phyloP scores from a whole-genome alignment of 2,888 invertebrate species.

The Drosophila fungiperda region DNA sequence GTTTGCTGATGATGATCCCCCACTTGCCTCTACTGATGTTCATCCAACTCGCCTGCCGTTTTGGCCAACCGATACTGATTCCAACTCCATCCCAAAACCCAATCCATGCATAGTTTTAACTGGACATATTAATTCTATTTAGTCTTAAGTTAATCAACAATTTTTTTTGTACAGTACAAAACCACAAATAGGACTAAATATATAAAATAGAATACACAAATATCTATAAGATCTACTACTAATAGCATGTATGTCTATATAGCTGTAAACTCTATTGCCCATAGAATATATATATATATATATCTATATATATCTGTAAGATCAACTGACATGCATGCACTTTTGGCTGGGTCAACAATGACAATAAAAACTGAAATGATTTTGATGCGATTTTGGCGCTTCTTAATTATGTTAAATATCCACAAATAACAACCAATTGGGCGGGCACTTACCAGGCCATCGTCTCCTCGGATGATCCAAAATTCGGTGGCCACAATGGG shows the following conservation, averaged over 20 bases:
- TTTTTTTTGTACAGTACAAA: conserved; percentile 40
- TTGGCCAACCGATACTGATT: neutral
- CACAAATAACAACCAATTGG: neutral
- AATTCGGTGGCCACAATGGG: too few species aligned
- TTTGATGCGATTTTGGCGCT: neutral
- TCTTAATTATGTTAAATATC: neutral
- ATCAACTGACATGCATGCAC: conserved; percentile 50
- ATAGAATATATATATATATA: conserved; percentile 3
- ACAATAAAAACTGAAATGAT: conserved; percentile 37
- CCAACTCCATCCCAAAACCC: neutral
- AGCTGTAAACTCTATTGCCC: conserved; percentile 19
- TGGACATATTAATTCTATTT: conserved; percentile 30
- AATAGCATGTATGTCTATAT: conserved; percentile 12
- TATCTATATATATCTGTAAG: conserved; percentile 19
- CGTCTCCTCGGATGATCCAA: too few species aligned
- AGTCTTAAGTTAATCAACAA: conserved; percentile 5
- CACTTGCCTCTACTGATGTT: too few species aligned
- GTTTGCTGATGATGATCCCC: neutral
- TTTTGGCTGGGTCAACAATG: conserved; percentile 49
- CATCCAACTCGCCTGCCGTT: neutral
- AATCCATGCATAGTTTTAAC: conserved; percentile 13
- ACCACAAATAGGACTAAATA: conserved; percentile 30
- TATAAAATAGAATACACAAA: conserved; percentile 7
- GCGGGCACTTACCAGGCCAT: too few species aligned
- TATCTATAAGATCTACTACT: conserved; percentile 25